phyloP scores from a whole-genome alignment of 2,797 vertebrate species.

The Zonotrichia albicollis region DNA sequence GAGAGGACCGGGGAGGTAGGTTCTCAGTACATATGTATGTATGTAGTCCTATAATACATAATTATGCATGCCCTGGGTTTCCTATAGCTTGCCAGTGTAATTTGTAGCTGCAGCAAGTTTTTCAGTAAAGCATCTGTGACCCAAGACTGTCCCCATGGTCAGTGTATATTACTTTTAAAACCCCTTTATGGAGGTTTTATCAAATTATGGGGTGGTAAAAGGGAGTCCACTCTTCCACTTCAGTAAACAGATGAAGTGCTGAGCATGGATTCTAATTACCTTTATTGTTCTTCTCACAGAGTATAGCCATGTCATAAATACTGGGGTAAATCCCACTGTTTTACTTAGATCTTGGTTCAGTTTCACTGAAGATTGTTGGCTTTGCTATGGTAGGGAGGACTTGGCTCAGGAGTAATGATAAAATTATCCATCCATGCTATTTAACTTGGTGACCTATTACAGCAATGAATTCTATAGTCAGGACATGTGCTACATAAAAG shows the following conservation, averaged over 20 bases:
- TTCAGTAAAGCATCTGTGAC: neutral
- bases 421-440: conserved; percentile 7
- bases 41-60: neutral
- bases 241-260: neutral
- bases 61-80: neutral
- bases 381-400: neutral
- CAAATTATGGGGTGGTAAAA: neutral
- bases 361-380: neutral
- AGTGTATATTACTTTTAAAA: neutral
- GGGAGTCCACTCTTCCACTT: neutral
- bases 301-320: neutral
- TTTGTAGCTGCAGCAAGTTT: neutral
- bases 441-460: conserved; percentile 46
- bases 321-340: neutral
- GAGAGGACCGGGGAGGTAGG: neutral
- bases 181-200: neutral
- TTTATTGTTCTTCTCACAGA: neutral
- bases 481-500: conserved; percentile 40
- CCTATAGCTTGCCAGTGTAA: neutral
- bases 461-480: conserved; percentile 25
- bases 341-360: neutral
- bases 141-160: neutral
- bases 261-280: neutral
- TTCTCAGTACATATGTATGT: neutral
- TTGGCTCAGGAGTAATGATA: neutral